Conservation (phyloP, 2,888 invertebrate species). For the Brachyopa scutellaris region DNA sequence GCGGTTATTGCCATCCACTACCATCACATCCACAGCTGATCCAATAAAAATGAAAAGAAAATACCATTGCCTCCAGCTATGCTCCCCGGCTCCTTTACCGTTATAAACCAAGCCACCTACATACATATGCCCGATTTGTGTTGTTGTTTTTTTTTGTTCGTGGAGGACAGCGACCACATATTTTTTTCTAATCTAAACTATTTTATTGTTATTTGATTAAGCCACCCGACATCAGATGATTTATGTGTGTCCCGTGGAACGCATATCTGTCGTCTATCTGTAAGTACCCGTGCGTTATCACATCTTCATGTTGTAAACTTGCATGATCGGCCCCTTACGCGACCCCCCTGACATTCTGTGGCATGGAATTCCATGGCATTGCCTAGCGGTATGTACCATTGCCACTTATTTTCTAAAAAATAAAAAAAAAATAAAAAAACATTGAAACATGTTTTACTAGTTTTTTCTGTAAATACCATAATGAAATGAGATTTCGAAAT, state of each 20-base stretch:
- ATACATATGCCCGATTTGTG: slow-evolving; percentile 32
- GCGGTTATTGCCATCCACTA: slow-evolving; percentile 29
- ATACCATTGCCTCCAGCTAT: not conserved
- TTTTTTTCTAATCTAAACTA: slow-evolving; percentile 69
- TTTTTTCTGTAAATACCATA: slow-evolving; percentile 71
- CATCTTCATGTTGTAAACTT: slow-evolving; percentile 66
- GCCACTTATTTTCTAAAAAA: slow-evolving; percentile 65
- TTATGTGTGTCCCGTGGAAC: slow-evolving; percentile 54
- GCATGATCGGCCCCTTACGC: slow-evolving; percentile 34
- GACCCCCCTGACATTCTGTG: slow-evolving; percentile 56
- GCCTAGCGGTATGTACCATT: slow-evolving; percentile 71
- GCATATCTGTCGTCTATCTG: slow-evolving; percentile 62
- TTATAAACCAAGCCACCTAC: slow-evolving; percentile 5
- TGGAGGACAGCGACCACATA: slow-evolving; percentile 58
- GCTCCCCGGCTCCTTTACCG: not conserved
- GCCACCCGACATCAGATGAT: slow-evolving; percentile 66
- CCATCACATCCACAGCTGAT: slow-evolving; percentile 52
- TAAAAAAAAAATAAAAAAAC: slow-evolving; percentile 42
- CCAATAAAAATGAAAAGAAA: slow-evolving; percentile 30
- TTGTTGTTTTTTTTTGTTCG: not conserved
- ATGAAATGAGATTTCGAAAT: slow-evolving; percentile 72
- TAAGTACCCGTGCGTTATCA: slow-evolving; percentile 66
- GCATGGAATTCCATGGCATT: slow-evolving; percentile 65
- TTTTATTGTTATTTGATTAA: slow-evolving; percentile 73
- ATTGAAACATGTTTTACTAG: slow-evolving; percentile 71